Percentiles rank a stretch among this genome's conserved stretches.
phyloP scores from a whole-genome alignment of 2,113 vertebrate species.

The Entosphenus tridentatus region DNA sequence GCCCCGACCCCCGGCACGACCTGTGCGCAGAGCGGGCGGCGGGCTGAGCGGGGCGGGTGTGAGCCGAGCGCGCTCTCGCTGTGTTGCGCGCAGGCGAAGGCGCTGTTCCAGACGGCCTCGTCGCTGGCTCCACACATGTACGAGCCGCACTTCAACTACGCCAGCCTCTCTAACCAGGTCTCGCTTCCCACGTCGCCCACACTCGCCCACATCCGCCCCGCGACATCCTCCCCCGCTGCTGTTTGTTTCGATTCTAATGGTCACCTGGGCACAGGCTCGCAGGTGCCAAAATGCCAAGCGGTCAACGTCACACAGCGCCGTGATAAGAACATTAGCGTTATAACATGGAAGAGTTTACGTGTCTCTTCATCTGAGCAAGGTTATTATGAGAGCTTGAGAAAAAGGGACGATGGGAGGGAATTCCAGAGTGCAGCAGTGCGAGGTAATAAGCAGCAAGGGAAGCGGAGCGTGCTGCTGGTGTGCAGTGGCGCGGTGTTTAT shows the following conservation, averaged over 20 bases:
- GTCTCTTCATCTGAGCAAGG: too few relatives aligned
- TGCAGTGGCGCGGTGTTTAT: too few relatives aligned
- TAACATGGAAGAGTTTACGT: background rate
- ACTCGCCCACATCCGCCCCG: background rate
- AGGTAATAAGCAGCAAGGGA: too few relatives aligned
- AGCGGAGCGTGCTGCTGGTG: too few relatives aligned
- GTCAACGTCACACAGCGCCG: background rate
- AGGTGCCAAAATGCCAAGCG: background rate
- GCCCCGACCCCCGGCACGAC: too few relatives aligned
- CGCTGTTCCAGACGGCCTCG: conserved; percentile 64
- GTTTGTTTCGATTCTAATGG: conserved; percentile 9
- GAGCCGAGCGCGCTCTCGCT: background rate
- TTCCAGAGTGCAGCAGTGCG: too few relatives aligned
- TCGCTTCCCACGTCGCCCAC: too few relatives aligned
- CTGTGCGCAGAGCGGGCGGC: too few relatives aligned
- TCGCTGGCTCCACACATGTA: conserved; percentile 71
- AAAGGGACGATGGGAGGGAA: too few relatives aligned
- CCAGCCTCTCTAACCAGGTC: conserved; percentile 77
- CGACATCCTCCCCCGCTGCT: conserved; percentile 12
- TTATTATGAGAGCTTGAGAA: too few relatives aligned
- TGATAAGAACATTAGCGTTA: background rate
- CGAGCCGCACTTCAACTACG: conserved; percentile 77
- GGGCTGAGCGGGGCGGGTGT: background rate
- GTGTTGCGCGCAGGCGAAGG: conserved; percentile 39
- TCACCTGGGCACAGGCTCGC: conserved; percentile 2